Evolutionary conservation across 2,113 vertebrate species (phyloP), one percentile per base, ranked within the genome.

Genomic region (Damaliscus lunatus): DNA sequence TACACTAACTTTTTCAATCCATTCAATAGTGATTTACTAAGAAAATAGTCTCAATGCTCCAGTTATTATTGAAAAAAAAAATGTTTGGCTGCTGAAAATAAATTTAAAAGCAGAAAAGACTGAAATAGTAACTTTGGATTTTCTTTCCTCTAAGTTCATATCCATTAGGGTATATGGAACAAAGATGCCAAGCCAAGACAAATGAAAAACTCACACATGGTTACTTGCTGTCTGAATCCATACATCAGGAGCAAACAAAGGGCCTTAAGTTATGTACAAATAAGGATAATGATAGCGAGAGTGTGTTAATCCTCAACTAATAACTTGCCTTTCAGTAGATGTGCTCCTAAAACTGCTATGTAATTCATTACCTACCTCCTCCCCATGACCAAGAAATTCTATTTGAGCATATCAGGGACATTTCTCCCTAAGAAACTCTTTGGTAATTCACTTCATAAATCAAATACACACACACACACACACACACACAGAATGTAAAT

Each of bases 141-240:
- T 55, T 19, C 53, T 84, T 95, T 88, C 96, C 50, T 87, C n/a
- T 88, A 78, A 67, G 31, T 91, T 96, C 52, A 64, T 57, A 88
- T 91, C 27, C 59, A 52, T 67, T 17, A 53, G 67, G 23, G 25
- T 67, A 12, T 80, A 19, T 25, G n/a, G 55, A 46, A 43, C n/a
- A 95, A 95, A 97, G n/a, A 84, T 50, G 23, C 71, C n/a, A 91
- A 93, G 78, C 31, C 59, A 60, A 83, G 64, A 96, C 60, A 92
- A 92, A 87, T 48, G 33, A 40, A 90, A 74, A 96, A 94, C 64
- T 91, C 80, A 94, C 3, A 82, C 2, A 55, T 84, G 16, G 89
- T 81, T 87, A 88, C 71, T 60, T 89, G 60, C 33, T 88, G 53
- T 60, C n/a, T 94, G 62, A 89, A 88, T 48, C 78, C 19, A 86